Evolutionary conservation across 2,113 vertebrate species (phyloP), one percentile per base, ranked within the genome.

Genomic region (Vidua macroura): DNA sequence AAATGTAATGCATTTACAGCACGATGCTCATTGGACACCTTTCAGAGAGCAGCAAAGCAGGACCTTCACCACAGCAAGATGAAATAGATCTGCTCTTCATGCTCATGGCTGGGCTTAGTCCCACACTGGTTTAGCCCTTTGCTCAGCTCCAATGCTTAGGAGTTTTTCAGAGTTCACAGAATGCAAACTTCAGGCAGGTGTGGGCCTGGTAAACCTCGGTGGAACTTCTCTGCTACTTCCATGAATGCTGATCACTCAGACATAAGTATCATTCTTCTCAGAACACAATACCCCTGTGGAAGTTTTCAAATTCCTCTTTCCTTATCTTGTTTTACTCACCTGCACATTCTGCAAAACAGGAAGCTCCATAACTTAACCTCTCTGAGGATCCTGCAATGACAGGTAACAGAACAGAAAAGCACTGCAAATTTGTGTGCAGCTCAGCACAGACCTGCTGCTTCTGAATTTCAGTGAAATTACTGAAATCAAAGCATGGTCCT

Each of bases 321-420:
- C 41, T 72, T 44, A 46, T 28, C 31, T 70, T 24, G 16, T 15
- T 52, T 80, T n/a, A 69, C 96, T 97, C 63, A 97, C 96, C 95
- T 66, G 52, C 2, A 11, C 95, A 96, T 13, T 66, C 86, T 1
- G 15, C 63, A 86, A 51, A 53, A 77, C 93, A 96, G 60, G 96
- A 67, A 79, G 64, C 35, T 70, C 9, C 58, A 9, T 56, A 51
- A 70, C 8, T 75, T 21, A 20, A 68, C 5, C 12, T 88, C 53
- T 80, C 83, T 30, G 51, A 56, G 39, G 55, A 52, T 75, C 74
- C 96, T 96, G 92, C 81, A 97, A 94, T 28, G 52, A 73, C 90
- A 95, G 58, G 76, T 49, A 75, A 70, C 49, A 83, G 30, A 60
- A 80, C 4, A 72, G 33, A 72, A 49, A 62, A 79, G 18, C 48